phyloP scores from a whole-genome alignment of 2,888 invertebrate genomes.

The Tetrapedia diversipes region DNA sequence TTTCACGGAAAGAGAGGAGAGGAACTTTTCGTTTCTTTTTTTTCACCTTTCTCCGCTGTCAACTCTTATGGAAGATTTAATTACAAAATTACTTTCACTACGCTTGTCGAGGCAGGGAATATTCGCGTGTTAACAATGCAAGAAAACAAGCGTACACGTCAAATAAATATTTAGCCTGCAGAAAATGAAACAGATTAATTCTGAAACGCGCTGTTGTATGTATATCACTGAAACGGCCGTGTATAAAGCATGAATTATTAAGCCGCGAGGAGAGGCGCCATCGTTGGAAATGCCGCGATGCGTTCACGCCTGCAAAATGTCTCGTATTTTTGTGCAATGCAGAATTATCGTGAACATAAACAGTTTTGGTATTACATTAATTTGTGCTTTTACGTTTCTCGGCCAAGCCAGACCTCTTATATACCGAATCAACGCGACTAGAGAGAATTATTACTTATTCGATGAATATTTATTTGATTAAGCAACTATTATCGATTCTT shows the following conservation, averaged over 20 bases:
- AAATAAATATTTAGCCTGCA: slow-evolving; percentile 43
- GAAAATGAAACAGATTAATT: slow-evolving; percentile 54
- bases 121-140: slow-evolving; percentile 32
- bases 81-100: slow-evolving; percentile 29
- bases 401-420: too few relatives aligned
- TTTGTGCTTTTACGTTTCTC: neutral
- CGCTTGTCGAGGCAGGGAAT: neutral
- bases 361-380: neutral
- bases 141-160: slow-evolving; percentile 24
- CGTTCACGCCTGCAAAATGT: neutral
- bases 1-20: too few relatives aligned
- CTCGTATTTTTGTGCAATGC: neutral
- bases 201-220: slow-evolving; percentile 20
- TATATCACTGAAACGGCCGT: neutral
- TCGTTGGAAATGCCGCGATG: neutral
- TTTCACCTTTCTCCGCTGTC: neutral
- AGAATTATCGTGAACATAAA: neutral
- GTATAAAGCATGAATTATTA: slow-evolving; percentile 39
- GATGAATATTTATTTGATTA: too few relatives aligned
- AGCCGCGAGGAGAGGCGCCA: neutral
- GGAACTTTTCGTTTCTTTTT: too few relatives aligned
- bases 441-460: too few relatives aligned
- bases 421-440: too few relatives aligned
- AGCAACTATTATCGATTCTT: too few relatives aligned
- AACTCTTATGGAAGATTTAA: slow-evolving; percentile 19